A percentile compares a stretch with the other conserved stretches of the same genome.
These are phyloP conservation scores for Pemphredon lugubris DNA, from an alignment of 2,888 invertebrate species.

Conservation along the genomic window DNA sequence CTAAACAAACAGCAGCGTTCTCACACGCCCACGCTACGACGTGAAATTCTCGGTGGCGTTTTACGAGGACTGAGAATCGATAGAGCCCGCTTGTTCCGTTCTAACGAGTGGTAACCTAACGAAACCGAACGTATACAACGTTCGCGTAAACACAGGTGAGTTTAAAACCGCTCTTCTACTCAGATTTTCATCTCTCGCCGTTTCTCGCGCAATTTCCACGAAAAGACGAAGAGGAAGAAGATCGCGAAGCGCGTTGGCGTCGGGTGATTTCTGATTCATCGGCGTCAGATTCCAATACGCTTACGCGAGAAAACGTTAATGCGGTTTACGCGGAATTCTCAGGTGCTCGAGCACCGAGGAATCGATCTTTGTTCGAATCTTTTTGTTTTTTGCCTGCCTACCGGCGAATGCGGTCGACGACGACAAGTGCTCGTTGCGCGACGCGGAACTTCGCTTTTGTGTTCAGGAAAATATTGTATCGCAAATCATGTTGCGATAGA, in stretches of 20 bases:
- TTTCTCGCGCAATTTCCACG: slow-evolving; percentile 19
- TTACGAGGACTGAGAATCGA: slow-evolving; percentile 54
- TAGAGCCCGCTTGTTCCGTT: slow-evolving; percentile 23
- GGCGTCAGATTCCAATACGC: slow-evolving; percentile 64
- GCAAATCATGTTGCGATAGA: no score
- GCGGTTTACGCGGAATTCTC: slow-evolving; percentile 46
- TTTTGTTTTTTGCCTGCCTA: slow-evolving; percentile 11
- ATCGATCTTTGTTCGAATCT: slow-evolving; percentile 37
- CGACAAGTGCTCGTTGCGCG: slow-evolving; percentile 5
- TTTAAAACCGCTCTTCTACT: slow-evolving; percentile 5
- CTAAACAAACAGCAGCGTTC: no score
- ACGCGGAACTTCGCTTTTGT: no score
- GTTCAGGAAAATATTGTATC: no score
- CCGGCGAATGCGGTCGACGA: not conserved
- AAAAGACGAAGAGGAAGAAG: no score
- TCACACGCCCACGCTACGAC: no score
- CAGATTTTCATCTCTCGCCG: slow-evolving; percentile 13
- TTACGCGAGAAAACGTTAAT: slow-evolving; percentile 58
- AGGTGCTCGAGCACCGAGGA: slow-evolving; percentile 34
- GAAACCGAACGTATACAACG: slow-evolving; percentile 16
- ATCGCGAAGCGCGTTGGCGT: slow-evolving; percentile 25
- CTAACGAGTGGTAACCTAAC: slow-evolving; percentile 27
- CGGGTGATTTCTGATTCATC: slow-evolving; percentile 69
- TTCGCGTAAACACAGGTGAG: slow-evolving; percentile 29
- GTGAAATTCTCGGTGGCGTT: slow-evolving; percentile 39